Conservation (phyloP, 1,140 invertebrate genomes). For the Agrypnia vestita region DNA sequence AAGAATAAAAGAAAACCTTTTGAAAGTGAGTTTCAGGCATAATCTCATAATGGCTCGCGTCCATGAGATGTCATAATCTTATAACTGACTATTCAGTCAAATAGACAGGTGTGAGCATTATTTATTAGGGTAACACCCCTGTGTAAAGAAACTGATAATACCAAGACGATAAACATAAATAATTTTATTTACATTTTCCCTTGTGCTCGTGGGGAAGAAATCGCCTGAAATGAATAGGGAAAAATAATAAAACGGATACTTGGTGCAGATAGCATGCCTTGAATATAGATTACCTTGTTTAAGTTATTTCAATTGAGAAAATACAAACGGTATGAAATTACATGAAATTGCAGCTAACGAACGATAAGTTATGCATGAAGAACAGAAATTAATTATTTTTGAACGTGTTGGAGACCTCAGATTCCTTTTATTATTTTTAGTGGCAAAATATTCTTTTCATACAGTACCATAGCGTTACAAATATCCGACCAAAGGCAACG, state of each 20-base stretch:
- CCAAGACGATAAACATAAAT: slow-evolving; percentile 2
- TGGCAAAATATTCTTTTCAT: too few species aligned
- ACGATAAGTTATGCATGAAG: not conserved
- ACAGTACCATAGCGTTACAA: too few species aligned
- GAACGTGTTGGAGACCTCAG: too few species aligned
- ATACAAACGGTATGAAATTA: not conserved
- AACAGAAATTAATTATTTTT: not conserved
- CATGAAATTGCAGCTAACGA: not conserved
- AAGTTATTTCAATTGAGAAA: slow-evolving; percentile 1
- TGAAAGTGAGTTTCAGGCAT: too few species aligned
- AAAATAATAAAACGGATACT: slow-evolving; percentile 15
- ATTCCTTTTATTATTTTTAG: too few species aligned
- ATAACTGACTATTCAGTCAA: too few species aligned
- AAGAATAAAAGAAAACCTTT: too few species aligned
- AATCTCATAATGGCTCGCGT: too few species aligned
- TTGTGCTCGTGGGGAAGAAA: not conserved
- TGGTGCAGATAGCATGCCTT: not conserved
- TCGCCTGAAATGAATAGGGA: not conserved
- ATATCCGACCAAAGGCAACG: too few species aligned
- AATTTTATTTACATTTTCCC: slow-evolving; percentile 15
- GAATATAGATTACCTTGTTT: slow-evolving; percentile 4
- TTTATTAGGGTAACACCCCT: too few species aligned
- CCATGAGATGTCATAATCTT: too few species aligned
- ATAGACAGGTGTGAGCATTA: too few species aligned
- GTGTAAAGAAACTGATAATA: not conserved